Base-by-base conservation (phyloP, 64 coral and sea anemone species). In the Actinia equina region DNA sequence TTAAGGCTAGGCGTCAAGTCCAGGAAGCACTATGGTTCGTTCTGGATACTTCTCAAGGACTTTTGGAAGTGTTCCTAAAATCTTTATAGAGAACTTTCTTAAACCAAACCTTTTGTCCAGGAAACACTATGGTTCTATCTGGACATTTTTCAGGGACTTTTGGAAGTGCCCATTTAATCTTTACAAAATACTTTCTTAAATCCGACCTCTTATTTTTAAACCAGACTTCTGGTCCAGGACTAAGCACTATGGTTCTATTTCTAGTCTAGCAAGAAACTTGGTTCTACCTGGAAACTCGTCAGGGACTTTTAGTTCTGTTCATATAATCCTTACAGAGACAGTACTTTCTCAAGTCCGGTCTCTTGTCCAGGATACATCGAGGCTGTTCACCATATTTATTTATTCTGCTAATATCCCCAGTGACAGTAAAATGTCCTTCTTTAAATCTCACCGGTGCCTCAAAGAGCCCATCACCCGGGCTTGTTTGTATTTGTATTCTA, bases 301-400 rank as follows among this genome's bases (percentile, higher is more conserved):
- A 57, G 11, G 55, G 15, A 74, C 55, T 84, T 84, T 84, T 49
- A 25, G 62, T 23, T n/a, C 20, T 65, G 19, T 23, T 82, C 7
- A 71, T 43, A 44, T 93, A 93, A 49, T 95, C 57, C 52, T 91
- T 95, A 84, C 97, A 99, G 8, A 91, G 71, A 20, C 97, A 99
- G 41, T 88, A 99, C 45, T 99, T 99, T 88, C 97, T 90, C 22
- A 99, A 42, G 45, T 95, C 90, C 1, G 93, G 97, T 20, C 88
- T 92, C 16, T 84, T 91, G 10, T 93, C 88, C 14, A 95, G 46
- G 14, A 99, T 93, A 62, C 97, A 99, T n/a, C 65, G 64, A 4
- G 97, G 93, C 26, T 99, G 97, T 18, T 99, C 97, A 1, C 97
- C 97, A 42, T 99, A 99, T 44, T 86, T 88, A 58, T 99, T 99